Base-by-base conservation (phyloP, 2,113 vertebrate species). In the Oostethus manadensis region DNA sequence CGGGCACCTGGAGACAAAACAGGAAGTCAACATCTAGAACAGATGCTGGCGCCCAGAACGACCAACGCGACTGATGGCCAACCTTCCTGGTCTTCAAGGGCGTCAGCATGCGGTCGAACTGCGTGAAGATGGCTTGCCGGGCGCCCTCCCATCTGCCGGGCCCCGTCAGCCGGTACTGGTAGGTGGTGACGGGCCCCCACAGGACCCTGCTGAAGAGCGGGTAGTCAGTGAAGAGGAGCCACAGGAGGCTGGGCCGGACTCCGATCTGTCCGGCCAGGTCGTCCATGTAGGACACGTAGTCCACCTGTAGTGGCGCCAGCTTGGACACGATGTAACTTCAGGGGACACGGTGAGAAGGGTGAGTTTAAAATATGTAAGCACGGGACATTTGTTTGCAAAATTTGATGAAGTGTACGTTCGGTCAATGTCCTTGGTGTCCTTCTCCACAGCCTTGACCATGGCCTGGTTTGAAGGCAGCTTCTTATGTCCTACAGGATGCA, bases 281-380 rank as follows among this genome's bases (percentile, higher is more conserved):
- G 0, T 93, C 91, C 92, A 91, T 85, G 78, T 93, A 93, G 40
- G 70, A 38, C 62, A 93, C 73, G 22, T 89, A 92, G 73, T 92
- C 91, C 0, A 84, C 89, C 60, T 92, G 89, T 54, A 92, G 67
- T 0, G 86, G 87, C 2, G 74, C 57, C 78, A 75, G 20, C 66
- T 83, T 83, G 26, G 87, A 89, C 51, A 85, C 75, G 1, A 74
- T 71, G 63, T 75, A 89, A 68, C 87, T 89, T 67, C 15, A 43
- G 51, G 58, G 15, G 69, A 21, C 16, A 64, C 4, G 47, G 10
- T 20, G 51, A 6, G 18, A 47, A 57, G 43, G 0, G 42, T 53
- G 14, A 33, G 14, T 14, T 1, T 53, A 8, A 17, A 33, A 17
- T 42, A 14, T 42, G 11, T 42, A 42, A 42, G 14, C 14, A 11